Evolutionary conservation across 2,888 invertebrate species (phyloP), one percentile per base, ranked within the genome.

Genomic region (Temnothorax ravouxi): DNA sequence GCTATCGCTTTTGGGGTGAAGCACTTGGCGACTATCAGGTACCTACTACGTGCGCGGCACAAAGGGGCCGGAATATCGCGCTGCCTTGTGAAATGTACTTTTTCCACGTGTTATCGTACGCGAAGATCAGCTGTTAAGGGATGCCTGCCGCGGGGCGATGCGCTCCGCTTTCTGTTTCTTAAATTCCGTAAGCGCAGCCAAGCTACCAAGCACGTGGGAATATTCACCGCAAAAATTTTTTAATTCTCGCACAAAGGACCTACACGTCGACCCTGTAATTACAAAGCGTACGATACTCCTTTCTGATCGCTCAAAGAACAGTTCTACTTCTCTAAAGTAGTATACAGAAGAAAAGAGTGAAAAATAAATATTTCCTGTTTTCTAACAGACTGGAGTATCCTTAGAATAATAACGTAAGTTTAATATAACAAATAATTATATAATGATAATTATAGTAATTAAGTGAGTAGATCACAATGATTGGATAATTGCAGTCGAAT

Each of bases 1-100:
- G 47, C 59, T 72, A 80, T 72, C 79, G 72, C 25, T 34, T 56
- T 71, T 79, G 69, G 69, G 47, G 34, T 15, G 47, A 72, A 38
- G 72, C 9, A 59, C 79, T 80, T 72, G 71, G 47, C 71, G 79
- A 59, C 72, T 80, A 80, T 80, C 79, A 80, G 59, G 71, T 61
- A 72, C 72, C 72, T 61, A 72, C 72, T 80, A 72, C 72, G 72
- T 72, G 47, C 72, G 9, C 59, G 25, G 71, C 72, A 80, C 72
- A 80, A 80, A 80, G 59, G 47, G 34, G 25, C 3, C 13, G 8
- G 59, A 59, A 72, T 80, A 72, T 54, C 72, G 59, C 79, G 44
- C 21, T 71, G 71, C 79, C 59, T 79, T 47, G 64, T 41, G 25
- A 80, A 80, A 80, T 80, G 79, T 80, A 72, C 79, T 80, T 72